phyloP scores from a whole-genome alignment of 1,140 invertebrate species.

The Acromyrmex heyeri region DNA sequence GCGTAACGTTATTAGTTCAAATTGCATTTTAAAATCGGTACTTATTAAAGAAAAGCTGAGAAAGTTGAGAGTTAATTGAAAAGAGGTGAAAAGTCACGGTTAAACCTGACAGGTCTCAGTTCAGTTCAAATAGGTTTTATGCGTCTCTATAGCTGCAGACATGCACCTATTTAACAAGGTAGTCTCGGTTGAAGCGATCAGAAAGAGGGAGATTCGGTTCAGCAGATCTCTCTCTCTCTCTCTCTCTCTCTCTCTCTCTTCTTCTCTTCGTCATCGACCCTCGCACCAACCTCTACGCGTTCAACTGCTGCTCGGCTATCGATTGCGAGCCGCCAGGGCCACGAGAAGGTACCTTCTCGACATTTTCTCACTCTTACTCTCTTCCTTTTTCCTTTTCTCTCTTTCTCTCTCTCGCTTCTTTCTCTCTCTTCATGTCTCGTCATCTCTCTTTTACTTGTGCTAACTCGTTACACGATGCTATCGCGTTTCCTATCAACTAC shows the following conservation, averaged over 20 bases:
- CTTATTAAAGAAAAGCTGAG: background rate
- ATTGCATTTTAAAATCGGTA: background rate
- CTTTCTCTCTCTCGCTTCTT: background rate
- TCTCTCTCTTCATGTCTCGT: constrained; percentile 19
- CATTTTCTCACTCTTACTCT: constrained; percentile 9
- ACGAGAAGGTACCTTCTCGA: constrained; percentile 65
- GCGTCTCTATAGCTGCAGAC: constrained; percentile 13
- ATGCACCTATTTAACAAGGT: constrained; percentile 24
- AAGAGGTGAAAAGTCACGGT: background rate
- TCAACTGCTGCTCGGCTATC: constrained; percentile 77
- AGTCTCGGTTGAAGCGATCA: background rate
- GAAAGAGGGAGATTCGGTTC: constrained; percentile 72
- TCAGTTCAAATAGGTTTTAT: constrained; percentile 4
- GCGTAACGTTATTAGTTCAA: background rate
- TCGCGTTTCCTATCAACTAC: constrained; percentile 68
- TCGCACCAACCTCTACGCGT: constrained; percentile 73
- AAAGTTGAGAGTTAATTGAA: constrained; percentile 36
- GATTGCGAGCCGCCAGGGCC: constrained; percentile 79
- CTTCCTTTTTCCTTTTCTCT: background rate
- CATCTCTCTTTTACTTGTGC: constrained; percentile 72
- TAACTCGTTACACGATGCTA: constrained; percentile 78
- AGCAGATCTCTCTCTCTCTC: constrained; percentile 73
- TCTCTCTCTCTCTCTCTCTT: constrained; percentile 66
- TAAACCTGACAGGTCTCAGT: background rate
- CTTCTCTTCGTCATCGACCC: constrained; percentile 52